phyloP scores from a whole-genome alignment of 2,113 vertebrate genomes.

The Canis aureus region DNA sequence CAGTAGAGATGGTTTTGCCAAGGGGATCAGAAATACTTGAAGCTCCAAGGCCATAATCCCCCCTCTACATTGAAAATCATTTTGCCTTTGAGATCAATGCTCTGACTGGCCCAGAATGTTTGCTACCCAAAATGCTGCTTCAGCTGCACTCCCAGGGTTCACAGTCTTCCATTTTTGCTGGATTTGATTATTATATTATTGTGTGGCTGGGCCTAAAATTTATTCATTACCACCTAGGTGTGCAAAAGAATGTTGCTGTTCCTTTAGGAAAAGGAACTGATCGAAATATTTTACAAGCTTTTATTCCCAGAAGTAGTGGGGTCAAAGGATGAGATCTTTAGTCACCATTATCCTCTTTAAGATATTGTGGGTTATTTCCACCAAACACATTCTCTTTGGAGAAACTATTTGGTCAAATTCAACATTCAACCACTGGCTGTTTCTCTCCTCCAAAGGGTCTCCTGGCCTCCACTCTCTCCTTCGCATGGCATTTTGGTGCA shows the following conservation, averaged over 20 bases:
- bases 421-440: neutral
- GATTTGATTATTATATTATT: neutral
- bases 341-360: neutral
- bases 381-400: neutral
- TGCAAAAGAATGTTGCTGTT: constrained; percentile 6
- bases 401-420: neutral
- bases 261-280: neutral
- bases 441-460: neutral
- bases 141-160: neutral
- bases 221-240: neutral
- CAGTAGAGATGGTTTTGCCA: neutral
- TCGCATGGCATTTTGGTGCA: neutral
- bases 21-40: neutral
- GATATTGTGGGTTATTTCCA: neutral
- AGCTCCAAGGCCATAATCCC: neutral
- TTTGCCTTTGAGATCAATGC: neutral
- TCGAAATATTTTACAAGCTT: neutral
- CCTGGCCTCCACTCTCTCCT: neutral
- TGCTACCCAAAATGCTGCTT: neutral
- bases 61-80: neutral
- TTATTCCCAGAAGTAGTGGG: neutral
- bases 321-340: neutral
- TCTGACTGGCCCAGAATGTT: neutral
- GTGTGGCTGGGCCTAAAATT: neutral
- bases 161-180: neutral